Conservation (phyloP, 2,888 invertebrate species). For the Mythimna impura region DNA sequence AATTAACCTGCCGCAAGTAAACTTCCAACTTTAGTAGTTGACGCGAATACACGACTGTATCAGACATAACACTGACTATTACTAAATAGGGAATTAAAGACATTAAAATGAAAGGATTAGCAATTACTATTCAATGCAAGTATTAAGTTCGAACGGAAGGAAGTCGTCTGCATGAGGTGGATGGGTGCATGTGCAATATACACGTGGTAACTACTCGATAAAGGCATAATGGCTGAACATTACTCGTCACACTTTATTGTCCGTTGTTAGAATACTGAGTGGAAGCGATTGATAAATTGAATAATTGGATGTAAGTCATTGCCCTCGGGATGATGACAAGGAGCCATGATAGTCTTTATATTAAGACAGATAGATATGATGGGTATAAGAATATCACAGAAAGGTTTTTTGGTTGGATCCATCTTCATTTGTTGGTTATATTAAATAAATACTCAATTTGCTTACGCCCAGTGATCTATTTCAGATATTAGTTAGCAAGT, state of each 20-base stretch:
- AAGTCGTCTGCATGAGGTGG: conserved; percentile 41
- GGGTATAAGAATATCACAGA: background rate
- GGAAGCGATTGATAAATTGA: conserved; percentile 39
- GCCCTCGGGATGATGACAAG: conserved; percentile 14
- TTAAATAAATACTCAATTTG: too few species aligned
- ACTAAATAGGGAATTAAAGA: conserved; percentile 35
- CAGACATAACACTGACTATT: conserved; percentile 9
- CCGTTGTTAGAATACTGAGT: conserved; percentile 40
- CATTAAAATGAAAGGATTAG: conserved; percentile 26
- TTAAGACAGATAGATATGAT: conserved; percentile 1
- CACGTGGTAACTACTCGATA: conserved; percentile 22
- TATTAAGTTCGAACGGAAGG: conserved; percentile 45
- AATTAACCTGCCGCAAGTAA: background rate
- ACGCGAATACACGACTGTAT: conserved; percentile 23
- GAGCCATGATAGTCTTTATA: background rate
- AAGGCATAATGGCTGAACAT: conserved; percentile 19
- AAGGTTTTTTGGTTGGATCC: background rate
- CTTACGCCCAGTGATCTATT: too few species aligned
- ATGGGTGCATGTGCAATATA: conserved; percentile 45
- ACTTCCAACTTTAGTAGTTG: background rate
- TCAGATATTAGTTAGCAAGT: too few species aligned
- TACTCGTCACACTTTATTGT: conserved; percentile 25
- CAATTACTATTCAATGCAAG: conserved; percentile 41
- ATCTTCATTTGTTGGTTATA: background rate
- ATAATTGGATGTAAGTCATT: conserved; percentile 43